Conservation (phyloP, 2,797 vertebrate genomes). For the Coreius guichenoti region DNA sequence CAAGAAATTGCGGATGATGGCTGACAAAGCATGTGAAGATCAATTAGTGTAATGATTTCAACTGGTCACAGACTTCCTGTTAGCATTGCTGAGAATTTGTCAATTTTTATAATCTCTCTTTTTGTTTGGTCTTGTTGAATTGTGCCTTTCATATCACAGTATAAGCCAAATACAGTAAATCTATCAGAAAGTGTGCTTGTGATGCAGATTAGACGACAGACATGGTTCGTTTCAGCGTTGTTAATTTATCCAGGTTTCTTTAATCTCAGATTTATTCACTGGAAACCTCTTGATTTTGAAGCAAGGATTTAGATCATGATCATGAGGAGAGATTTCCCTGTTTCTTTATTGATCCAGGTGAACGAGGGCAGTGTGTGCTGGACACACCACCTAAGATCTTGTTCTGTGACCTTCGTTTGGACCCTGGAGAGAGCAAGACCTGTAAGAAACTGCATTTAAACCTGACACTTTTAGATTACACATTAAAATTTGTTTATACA, state of each 20-base stretch:
- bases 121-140: neutral
- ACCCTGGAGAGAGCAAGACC: conserved; percentile 95
- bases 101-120: neutral
- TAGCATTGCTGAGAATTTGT: no score
- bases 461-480: neutral
- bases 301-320: conserved; percentile 1
- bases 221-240: neutral
- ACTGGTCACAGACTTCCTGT: neutral
- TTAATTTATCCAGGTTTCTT: conserved; percentile 2
- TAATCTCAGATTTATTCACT: conserved; percentile 41
- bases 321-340: neutral
- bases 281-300: conserved; percentile 24
- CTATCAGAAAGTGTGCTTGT: conserved; percentile 19
- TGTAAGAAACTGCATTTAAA: conserved; percentile 78
- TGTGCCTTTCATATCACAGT: neutral
- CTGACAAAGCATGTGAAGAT: neutral
- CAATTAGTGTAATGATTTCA: neutral
- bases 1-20: neutral
- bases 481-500: neutral
- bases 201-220: conserved; percentile 36
- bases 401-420: conserved; percentile 95
- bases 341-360: conserved; percentile 77
- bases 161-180: neutral
- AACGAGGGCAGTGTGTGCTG: conserved; percentile 95
- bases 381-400: conserved; percentile 98